Percentiles rank a stretch among this genome's conserved stretches.
These are phyloP conservation scores for Epinephelus fuscoguttatus DNA, from an alignment of 2,113 vertebrate species.

Conservation along the genomic window DNA sequence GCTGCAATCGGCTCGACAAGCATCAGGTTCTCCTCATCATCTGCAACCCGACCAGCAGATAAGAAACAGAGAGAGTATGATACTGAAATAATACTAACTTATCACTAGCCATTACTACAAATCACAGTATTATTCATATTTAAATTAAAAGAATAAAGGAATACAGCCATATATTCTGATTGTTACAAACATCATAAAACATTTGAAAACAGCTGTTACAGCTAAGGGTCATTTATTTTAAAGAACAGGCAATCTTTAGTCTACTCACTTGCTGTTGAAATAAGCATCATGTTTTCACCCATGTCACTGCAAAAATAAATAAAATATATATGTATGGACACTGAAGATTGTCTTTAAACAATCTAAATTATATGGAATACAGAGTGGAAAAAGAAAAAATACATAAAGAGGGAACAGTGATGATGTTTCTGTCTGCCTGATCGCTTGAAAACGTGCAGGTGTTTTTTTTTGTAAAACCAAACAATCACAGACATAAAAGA, in stretches of 20 bases:
- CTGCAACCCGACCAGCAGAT: slow-evolving; percentile 68
- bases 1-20: slow-evolving; percentile 91
- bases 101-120: not conserved
- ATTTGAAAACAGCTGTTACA: not conserved
- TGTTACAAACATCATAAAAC: not conserved
- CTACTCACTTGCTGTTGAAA: slow-evolving; percentile 84
- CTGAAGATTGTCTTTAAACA: not conserved
- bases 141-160: not conserved
- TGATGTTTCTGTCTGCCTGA: not conserved
- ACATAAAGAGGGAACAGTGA: not conserved
- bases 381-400: not conserved
- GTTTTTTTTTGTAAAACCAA: not conserved
- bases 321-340: not conserved
- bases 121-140: not conserved
- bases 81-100: not conserved
- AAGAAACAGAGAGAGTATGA: not conserved
- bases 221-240: not conserved
- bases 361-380: not conserved
- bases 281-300: slow-evolving; percentile 84
- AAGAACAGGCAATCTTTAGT: not conserved
- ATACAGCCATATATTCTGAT: not conserved
- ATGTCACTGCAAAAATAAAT: slow-evolving; percentile 53
- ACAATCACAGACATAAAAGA: not conserved
- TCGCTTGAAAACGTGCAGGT: not conserved
- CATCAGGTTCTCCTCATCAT: slow-evolving; percentile 89